These are phyloP conservation scores for Lagenorhynchus albirostris DNA, from an alignment of 2,113 vertebrate species.

Conservation along the genomic window DNA sequence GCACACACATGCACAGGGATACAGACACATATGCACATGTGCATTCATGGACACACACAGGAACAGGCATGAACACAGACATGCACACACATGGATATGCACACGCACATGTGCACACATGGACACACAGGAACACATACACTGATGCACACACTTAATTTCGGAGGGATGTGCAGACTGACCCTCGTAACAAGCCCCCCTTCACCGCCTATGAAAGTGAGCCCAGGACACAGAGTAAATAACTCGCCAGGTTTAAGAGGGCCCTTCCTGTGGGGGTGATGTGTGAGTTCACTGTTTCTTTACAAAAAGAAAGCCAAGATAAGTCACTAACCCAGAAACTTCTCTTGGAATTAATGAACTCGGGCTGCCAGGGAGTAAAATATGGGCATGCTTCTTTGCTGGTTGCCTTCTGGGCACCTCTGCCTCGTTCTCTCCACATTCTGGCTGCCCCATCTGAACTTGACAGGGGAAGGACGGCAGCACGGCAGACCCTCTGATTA, in stretches of 20 bases:
- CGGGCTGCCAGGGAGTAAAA: background rate
- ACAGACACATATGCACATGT: accelerated
- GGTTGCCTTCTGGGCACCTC: conserved; percentile 12
- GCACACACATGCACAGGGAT: background rate
- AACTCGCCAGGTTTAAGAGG: background rate
- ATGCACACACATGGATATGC: accelerated
- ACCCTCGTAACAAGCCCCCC: background rate
- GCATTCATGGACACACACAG: background rate
- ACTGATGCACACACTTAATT: accelerated
- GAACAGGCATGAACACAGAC: accelerated
- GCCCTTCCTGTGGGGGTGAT: background rate
- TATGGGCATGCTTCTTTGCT: conserved; percentile 1
- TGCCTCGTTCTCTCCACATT: accelerated
- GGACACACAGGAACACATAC: background rate
- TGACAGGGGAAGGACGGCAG: accelerated
- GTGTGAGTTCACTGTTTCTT: background rate
- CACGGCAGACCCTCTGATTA: accelerated
- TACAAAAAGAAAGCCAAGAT: background rate
- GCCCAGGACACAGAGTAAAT: background rate
- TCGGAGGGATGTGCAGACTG: background rate
- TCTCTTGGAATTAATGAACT: background rate
- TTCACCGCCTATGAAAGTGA: accelerated
- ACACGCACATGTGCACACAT: accelerated
- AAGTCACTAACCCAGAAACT: background rate
- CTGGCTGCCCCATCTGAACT: background rate